Conservation (phyloP, 2,888 invertebrate genomes). For the Gastracanthus pulcherrimus region DNA sequence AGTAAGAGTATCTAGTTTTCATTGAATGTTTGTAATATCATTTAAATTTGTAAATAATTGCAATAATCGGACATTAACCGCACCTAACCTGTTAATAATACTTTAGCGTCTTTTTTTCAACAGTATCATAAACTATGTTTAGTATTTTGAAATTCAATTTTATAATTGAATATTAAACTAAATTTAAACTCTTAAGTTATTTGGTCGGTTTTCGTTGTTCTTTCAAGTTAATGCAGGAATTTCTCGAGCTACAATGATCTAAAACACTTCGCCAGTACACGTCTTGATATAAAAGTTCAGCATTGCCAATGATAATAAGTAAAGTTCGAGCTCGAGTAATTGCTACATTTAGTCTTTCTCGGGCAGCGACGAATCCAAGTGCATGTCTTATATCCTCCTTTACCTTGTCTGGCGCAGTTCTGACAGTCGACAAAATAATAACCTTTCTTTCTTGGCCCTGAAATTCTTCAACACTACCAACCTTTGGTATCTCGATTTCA, state of each 20-base stretch:
- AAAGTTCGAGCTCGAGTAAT: conserved; percentile 90
- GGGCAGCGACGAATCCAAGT: conserved; percentile 87
- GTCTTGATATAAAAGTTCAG: conserved; percentile 84
- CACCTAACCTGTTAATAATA: too few species aligned
- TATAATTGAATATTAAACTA: too few species aligned
- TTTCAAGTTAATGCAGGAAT: conserved; percentile 83
- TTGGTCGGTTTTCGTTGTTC: conserved; percentile 71
- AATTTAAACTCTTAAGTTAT: too few species aligned
- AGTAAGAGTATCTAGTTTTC: too few species aligned
- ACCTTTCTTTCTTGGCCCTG: conserved; percentile 89
- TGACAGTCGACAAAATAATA: conserved; percentile 86
- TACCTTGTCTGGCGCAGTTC: conserved; percentile 78
- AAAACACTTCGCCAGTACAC: conserved; percentile 84
- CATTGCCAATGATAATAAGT: conserved; percentile 91
- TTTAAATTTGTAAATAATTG: too few species aligned
- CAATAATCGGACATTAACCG: too few species aligned
- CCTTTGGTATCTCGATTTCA: conserved; percentile 81
- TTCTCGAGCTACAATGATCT: conserved; percentile 81
- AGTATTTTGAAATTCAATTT: too few species aligned
- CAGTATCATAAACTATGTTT: too few species aligned
- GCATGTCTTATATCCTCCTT: conserved; percentile 78
- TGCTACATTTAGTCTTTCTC: conserved; percentile 92
- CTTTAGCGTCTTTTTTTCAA: too few species aligned
- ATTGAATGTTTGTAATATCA: too few species aligned
- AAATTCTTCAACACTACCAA: conserved; percentile 92